Base-by-base conservation (phyloP, 2,888 invertebrate species). In the Rhingia rostrata region DNA sequence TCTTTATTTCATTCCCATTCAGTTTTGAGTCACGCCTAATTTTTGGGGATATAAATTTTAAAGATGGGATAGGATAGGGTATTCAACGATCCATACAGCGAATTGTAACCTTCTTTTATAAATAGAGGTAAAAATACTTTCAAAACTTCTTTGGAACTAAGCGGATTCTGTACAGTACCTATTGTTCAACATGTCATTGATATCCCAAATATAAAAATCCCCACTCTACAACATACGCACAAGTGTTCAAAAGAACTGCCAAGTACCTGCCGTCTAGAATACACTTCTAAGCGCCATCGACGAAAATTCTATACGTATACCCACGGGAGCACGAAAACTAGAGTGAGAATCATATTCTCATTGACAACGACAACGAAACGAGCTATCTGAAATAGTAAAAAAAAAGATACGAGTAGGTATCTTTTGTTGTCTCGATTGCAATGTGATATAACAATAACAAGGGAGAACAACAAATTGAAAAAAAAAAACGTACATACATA, bases 341-440 rank as follows among this genome's bases (percentile, higher is more conserved):
- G 33, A 80, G 41, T 77, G 77, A 60, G 60, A 70, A 69, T 70
- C 81, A 49, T 66, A 69, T 66, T 70, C 60, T n/a, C 61, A 77
- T 77, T 47, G 60, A 75, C 70, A 64, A 64, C 58, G 51, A 54
- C 53, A n/a, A n/a, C n/a, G n/a, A n/a, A 53, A 66, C 74, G 58
- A 79, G 69, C 79, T 69, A 67, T 69, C 56, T 64, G 64, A 73
- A 74, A 73, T 78, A 69, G 74, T 58, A 63, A 74, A 79, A 41
- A 63, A 41, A 63, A 22, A 22, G 22, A 22, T 22, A 22, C 22
- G 22, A 22, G 22, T 22, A 22, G 22, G 22, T 75, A 51, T 72
- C 82, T 82, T 56, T 82, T 82, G 77, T 79, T 80, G 79, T 80
- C 80, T 80, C 84, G 60, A 74, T 74, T 32, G 47, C 74, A 74